Base-by-base conservation (phyloP, 2,113 vertebrate species). In the Azemiops feae region DNA sequence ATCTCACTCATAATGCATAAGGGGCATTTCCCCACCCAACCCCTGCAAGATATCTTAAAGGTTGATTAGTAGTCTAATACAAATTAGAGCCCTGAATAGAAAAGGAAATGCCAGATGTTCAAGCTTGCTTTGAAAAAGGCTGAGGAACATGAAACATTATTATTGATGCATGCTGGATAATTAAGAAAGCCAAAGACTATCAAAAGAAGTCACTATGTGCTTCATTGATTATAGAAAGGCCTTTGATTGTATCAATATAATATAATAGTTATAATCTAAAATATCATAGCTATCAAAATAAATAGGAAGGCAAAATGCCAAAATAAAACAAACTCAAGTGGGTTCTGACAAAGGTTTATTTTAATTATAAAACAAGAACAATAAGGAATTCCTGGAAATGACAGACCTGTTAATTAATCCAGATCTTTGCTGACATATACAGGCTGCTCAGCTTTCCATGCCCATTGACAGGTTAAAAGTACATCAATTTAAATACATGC, bases 281-380 rank as follows among this genome's bases (percentile, higher is more conserved):
- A 60, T 58, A 58, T 25, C 7, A 88, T 45, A 45, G 30, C 11
- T 55, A n/a, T 89, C 11, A 57, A 85, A 20, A 45, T 57, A 93
- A 91, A 91, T 86, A 92, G 20, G 34, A 92, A 93, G 92, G 57
- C 12, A 8, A n/a, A 52, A 54, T 92, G 88, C 89, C 95, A 92
- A 91, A 97, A 89, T 95, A 98, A 95, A 97, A 94, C 97, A 96
- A 81, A 87, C 93, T 93, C 97, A 97, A 96, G 95, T 93, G 94
- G 95, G 39, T 93, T 94, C 90, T 12, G 94, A 93, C 93, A 96
- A 96, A 97, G 91, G 96, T 18, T 95, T 96, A 96, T 95, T 90
- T 93, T 95, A 93, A 94, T 94, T 96, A 97, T 90, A 1, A 97
- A 96, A 97, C 96, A 39, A 96, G 95, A 57, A 95, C 16, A 0